A percentile compares a stretch with the other conserved stretches of the same genome.
Conservation (phyloP, 2,797 vertebrate species). For the Bucorvus abyssinicus region DNA sequence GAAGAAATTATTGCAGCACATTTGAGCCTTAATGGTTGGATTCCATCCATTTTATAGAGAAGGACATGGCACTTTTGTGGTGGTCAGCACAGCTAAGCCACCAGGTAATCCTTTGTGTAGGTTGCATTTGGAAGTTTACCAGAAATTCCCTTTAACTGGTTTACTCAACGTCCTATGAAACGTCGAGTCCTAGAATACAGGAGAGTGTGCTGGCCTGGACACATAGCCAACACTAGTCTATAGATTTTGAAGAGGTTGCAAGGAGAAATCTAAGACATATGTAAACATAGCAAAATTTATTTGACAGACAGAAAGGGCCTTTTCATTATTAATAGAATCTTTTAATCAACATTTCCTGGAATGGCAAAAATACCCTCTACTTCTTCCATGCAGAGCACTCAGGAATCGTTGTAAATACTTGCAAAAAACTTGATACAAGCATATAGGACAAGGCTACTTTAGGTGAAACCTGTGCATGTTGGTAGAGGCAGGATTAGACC, state of each 20-base stretch:
- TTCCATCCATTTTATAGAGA: neutral
- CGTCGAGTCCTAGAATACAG: neutral
- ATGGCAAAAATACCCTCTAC: neutral
- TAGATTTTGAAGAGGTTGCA: neutral
- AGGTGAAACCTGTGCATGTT: rapidly evolving
- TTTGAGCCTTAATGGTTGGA: neutral
- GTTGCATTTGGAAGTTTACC: neutral
- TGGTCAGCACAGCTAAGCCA: neutral
- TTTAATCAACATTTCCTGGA: neutral
- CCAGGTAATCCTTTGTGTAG: neutral
- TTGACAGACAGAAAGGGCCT: neutral
- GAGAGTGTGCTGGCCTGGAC: neutral
- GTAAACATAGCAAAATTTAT: neutral
- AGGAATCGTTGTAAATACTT: neutral
- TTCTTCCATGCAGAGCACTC: neutral
- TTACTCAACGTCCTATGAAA: neutral
- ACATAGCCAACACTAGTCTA: neutral
- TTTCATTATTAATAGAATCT: neutral
- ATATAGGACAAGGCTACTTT: neutral
- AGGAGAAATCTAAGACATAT: neutral
- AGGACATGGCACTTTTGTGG: neutral
- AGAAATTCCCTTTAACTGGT: neutral
- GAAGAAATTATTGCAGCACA: neutral
- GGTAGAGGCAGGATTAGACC: neutral
- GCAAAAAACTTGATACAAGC: neutral